Conservation (phyloP, 2,888 invertebrate genomes). For the Abscondita cerata region DNA sequence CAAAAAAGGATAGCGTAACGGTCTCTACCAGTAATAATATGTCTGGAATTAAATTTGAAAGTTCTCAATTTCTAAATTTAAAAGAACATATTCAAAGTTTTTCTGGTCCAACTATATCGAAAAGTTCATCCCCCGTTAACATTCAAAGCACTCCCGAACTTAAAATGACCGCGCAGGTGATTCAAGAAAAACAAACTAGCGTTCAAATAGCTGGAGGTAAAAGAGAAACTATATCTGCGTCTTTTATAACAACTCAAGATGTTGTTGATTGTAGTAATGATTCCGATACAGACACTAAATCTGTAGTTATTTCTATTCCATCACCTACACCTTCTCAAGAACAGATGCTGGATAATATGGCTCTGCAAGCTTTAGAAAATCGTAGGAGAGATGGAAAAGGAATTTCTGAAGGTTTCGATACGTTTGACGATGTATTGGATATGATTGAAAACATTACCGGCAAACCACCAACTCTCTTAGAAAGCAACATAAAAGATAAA, state of each 20-base stretch:
- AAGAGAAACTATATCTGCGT: slow-evolving; percentile 63
- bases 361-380: slow-evolving; percentile 65
- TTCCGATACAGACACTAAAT: slow-evolving; percentile 66
- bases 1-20: slow-evolving; percentile 20
- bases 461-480: slow-evolving; percentile 48
- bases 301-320: slow-evolving; percentile 71
- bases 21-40: neutral
- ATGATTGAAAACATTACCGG: slow-evolving; percentile 70
- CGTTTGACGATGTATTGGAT: slow-evolving; percentile 73
- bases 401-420: slow-evolving; percentile 64
- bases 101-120: slow-evolving; percentile 47
- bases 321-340: slow-evolving; percentile 72
- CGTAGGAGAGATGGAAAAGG: slow-evolving; percentile 63
- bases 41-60: slow-evolving; percentile 12
- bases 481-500: slow-evolving; percentile 45
- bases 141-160: slow-evolving; percentile 55
- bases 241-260: slow-evolving; percentile 65
- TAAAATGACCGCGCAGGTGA: slow-evolving; percentile 58
- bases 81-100: slow-evolving; percentile 45
- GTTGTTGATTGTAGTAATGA: slow-evolving; percentile 65
- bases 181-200: slow-evolving; percentile 51
- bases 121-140: slow-evolving; percentile 48
- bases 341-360: slow-evolving; percentile 68
- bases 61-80: slow-evolving; percentile 25
- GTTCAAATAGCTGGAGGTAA: slow-evolving; percentile 50